Base-by-base conservation (phyloP, 2,797 vertebrate genomes). In the Manis crassicaudata region DNA sequence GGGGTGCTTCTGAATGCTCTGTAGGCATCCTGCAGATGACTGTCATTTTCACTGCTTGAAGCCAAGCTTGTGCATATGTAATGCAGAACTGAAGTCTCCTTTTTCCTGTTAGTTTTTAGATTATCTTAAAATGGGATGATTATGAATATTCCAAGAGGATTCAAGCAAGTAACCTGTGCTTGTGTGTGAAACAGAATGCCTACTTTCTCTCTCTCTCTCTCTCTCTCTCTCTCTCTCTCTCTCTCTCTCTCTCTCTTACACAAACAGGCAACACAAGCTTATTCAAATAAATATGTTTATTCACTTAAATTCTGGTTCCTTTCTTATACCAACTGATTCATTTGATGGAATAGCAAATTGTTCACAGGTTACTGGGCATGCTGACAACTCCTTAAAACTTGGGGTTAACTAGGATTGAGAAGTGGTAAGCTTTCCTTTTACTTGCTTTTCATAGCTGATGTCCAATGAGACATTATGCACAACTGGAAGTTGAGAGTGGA, bases 341-440 rank as follows among this genome's bases (percentile, higher is more conserved):
- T 88, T 79, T 62, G n/a, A 11, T 87, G 23, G 18, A 93, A 93
- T 7, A 70, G 17, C 58, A 63, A 90, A 7, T 79, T 87, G 25
- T 46, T 89, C 60, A 60, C 23, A 52, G 54, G 37, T 88, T 25
- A 65, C 58, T 13, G 6, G 58, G 37, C 50, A 60, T 11, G 16
- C 6, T 76, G 27, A 84, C 35, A 43, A 79, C 50, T 60, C 32
- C 58, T 46, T 46, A 46, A 88, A 68, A 54, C 79, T 81, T 52
- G 43, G 37, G 60, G n/a, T 82, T 82, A 76, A 6, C 46, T 29
- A 92, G 32, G 20, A 35, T 32, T 58, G 40, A 93, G 77, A 65
- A 77, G 82, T 79, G 65, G 56, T 65, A 75, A 80, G 2, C 25
- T 95, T 75, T 80, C 52, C 35, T 92, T 93, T 85, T 75, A 84